Base-by-base conservation (phyloP, 2,888 invertebrate species). In the Lamproptera curius region DNA sequence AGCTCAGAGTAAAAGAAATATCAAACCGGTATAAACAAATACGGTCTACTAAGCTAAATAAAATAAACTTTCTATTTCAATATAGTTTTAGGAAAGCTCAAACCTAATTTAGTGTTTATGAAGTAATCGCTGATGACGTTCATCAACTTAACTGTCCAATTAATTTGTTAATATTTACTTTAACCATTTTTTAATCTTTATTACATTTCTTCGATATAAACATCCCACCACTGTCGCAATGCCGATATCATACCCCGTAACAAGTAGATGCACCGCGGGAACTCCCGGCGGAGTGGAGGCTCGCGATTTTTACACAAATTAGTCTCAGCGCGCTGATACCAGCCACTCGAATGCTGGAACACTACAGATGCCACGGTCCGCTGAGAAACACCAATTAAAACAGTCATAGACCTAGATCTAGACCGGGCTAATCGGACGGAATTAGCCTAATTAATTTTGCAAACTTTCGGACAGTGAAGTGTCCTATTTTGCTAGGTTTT, bases 171-270 rank as follows among this genome's bases (percentile, higher is more conserved):
- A n/a, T n/a, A n/a, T n/a, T n/a, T n/a, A n/a, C n/a, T n/a, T n/a
- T n/a, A n/a, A n/a, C n/a, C n/a, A n/a, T n/a, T n/a, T n/a, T n/a
- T n/a, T n/a, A n/a, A n/a, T n/a, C n/a, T n/a, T n/a, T n/a, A n/a
- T n/a, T n/a, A n/a, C n/a, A n/a, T n/a, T n/a, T n/a, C n/a, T n/a
- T 17, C 28, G 35, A 49, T 37, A 20, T 8, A 0, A 31, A 8
- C 28, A 1, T 20, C 55, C 50, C 74, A 63, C 57, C 72, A 47
- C 73, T 75, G 67, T 26, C 31, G 54, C 59, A 62, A 63, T 74
- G 68, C 69, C 78, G 67, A 79, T 81, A 77, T 78, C 73, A 81
- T 77, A 81, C 81, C 76, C 77, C 73, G 78, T 67, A 79, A 78
- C 76, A 74, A 80, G 80, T 78, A 80, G 80, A 76, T 76, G 79